phyloP scores from a whole-genome alignment of 2,888 invertebrate species.

The Drosophila kambysellisi region DNA sequence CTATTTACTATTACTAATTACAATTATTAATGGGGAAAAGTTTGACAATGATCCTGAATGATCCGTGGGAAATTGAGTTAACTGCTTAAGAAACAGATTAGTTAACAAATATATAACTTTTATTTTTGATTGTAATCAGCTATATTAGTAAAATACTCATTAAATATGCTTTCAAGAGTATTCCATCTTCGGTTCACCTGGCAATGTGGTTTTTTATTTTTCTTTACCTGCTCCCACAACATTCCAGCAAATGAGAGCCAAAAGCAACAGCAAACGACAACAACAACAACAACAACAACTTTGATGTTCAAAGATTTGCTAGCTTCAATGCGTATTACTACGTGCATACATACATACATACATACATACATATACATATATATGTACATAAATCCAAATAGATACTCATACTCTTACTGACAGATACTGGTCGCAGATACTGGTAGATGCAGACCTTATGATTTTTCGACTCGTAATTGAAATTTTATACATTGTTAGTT shows the following conservation, averaged over 20 bases:
- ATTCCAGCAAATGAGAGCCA: conserved; percentile 61
- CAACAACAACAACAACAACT: conserved; percentile 45
- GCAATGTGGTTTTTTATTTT: conserved; percentile 17
- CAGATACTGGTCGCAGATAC: conserved; percentile 4
- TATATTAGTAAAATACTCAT: rapidly evolving
- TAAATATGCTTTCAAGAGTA: background rate
- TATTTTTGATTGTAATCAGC: background rate
- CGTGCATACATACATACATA: conserved; percentile 18
- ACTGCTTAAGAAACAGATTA: rapidly evolving
- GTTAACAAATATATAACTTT: background rate
- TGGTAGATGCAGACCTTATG: conserved; percentile 34
- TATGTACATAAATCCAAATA: conserved; percentile 11
- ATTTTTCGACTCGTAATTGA: conserved; percentile 73
- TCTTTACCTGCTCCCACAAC: conserved; percentile 67
- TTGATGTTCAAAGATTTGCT: conserved; percentile 45
- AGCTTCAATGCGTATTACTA: conserved; percentile 33
- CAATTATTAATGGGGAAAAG: too few species aligned
- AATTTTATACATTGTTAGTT: conserved; percentile 78
- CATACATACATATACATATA: conserved; percentile 12
- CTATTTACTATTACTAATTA: too few species aligned
- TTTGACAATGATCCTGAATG: background rate
- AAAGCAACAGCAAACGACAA: conserved; percentile 32
- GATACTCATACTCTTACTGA: conserved; percentile 9
- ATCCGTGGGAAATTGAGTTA: background rate
- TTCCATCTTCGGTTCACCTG: conserved; percentile 1